Conservation (phyloP, 2,888 invertebrate genomes). For the Synergus umbraculus region DNA sequence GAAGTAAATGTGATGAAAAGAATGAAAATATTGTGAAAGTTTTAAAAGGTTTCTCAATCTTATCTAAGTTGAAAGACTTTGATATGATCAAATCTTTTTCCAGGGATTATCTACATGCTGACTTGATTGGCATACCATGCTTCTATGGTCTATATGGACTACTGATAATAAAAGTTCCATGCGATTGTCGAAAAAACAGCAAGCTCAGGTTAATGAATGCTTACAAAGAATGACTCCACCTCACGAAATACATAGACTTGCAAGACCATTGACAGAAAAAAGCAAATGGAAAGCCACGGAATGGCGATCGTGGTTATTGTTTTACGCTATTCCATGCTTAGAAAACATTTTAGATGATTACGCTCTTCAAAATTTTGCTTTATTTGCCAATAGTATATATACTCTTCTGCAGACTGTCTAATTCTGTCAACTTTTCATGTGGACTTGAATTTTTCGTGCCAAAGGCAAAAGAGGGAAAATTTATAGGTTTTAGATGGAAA, state of each 20-base stretch:
- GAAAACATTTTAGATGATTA: neutral
- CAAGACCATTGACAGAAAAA: neutral
- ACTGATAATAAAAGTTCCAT: neutral
- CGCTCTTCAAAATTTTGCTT: conserved; percentile 7
- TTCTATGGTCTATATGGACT: neutral
- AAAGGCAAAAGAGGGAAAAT: too few relatives aligned
- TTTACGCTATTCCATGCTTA: conserved; percentile 16
- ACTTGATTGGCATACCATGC: too few relatives aligned
- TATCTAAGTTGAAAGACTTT: neutral
- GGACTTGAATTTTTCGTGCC: too few relatives aligned
- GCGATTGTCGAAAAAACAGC: neutral
- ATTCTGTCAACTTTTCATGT: too few relatives aligned
- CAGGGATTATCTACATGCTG: neutral
- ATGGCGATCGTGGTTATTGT: too few relatives aligned
- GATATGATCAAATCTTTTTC: neutral
- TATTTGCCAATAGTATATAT: neutral
- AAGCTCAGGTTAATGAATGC: neutral
- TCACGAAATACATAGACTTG: conserved; percentile 35
- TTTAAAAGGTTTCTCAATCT: neutral
- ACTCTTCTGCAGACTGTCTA: neutral
- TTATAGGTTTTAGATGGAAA: too few relatives aligned
- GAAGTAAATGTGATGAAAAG: neutral
- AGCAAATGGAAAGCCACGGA: too few relatives aligned
- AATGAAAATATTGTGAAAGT: neutral
- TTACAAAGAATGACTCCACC: conserved; percentile 29